Base-by-base conservation (phyloP, 2,888 invertebrate species). In the Melinaea menophilus region DNA sequence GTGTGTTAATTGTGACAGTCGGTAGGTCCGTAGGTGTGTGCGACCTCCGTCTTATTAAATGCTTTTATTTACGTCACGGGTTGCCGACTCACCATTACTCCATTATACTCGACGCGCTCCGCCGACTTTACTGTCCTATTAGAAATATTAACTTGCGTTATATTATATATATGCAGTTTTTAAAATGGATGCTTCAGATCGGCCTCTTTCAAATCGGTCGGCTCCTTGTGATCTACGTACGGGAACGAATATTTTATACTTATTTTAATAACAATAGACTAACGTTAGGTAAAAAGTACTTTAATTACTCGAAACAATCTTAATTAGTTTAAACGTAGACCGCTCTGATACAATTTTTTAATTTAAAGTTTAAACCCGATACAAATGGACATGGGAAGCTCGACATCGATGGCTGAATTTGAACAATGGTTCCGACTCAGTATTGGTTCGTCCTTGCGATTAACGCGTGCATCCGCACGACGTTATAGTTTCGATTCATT, bases 41-140 rank as follows among this genome's bases (percentile, higher is more conserved):
- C 66, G 71, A 67, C 71, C 72, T 71, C 69, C 69, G 67, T 72
- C 71, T 73, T 75, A 72, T 72, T 74, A 72, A 72, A 75, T 72
- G 71, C 72, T 69, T 74, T 71, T 71, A 73, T 75, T 73, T 72
- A 63, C 85, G 87, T 85, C 81, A 81, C 85, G 85, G 79, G 76
- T 78, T 80, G 83, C 72, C 83, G 80, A 72, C 71, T 78, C 72
- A 78, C 82, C 82, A 86, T 87, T 85, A 86, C 72, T 78, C 82
- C 82, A 86, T 87, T 85, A 86, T 82, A 69, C 72, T 73, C 73
- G 82, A 74, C 70, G 73, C 82, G 89, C 79, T 87, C 80, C 79
- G 85, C 71, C 82, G 88, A 72, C 67, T 84, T 80, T 81, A 81
- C 83, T 85, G 83, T 88, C 83, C 86, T 84, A 87, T 87, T 86